A percentile compares a stretch with the other conserved stretches of the same genome.
These are phyloP conservation scores for Chionomys nivalis DNA, from an alignment of 2,113 vertebrate genomes.

Conservation along the genomic window DNA sequence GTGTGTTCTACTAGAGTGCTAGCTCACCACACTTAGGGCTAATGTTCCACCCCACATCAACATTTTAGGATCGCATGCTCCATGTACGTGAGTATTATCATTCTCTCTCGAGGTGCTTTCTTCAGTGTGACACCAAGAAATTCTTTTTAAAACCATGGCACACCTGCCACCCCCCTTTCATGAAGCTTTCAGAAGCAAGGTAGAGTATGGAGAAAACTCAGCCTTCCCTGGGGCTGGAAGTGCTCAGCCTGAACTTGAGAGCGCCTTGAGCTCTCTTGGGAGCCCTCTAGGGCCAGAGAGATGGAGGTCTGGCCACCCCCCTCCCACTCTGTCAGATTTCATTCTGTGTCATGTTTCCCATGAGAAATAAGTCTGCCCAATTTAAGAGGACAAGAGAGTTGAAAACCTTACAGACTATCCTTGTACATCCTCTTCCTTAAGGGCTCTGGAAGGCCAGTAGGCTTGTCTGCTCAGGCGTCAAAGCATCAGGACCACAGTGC, in stretches of 20 bases:
- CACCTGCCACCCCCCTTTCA: neutral
- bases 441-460: too few relatives aligned
- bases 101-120: neutral
- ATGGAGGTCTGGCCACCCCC: neutral
- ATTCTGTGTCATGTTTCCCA: neutral
- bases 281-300: neutral
- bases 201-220: neutral
- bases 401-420: neutral
- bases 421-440: neutral
- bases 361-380: neutral
- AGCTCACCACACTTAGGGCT: neutral
- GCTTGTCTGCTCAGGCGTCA: too few relatives aligned
- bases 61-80: neutral
- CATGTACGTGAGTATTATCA: accelerated
- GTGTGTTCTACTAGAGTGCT: neutral
- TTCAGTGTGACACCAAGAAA: neutral
- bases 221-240: neutral
- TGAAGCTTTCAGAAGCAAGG: neutral
- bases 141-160: neutral
- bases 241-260: neutral
- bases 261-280: neutral
- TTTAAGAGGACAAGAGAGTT: neutral
- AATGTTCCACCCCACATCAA: accelerated
- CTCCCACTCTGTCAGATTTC: neutral
- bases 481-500: neutral